phyloP scores from a whole-genome alignment of 2,797 vertebrate genomes.

The Catostomus latipinnis region DNA sequence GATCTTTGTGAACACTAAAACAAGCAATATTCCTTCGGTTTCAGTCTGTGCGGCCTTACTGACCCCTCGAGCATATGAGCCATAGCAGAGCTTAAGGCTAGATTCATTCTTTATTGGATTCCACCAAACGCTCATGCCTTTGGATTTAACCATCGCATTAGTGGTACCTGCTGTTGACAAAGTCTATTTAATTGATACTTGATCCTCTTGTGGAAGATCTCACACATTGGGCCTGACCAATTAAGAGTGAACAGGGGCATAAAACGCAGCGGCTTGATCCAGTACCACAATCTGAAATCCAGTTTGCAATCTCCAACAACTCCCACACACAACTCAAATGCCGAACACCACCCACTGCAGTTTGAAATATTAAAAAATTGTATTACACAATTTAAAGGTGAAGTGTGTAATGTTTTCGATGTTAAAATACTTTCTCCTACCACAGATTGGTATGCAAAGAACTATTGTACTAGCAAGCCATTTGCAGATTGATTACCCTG shows the following conservation, averaged over 20 bases:
- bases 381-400: not conserved
- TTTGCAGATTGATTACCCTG: too few relatives aligned
- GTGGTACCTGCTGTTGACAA: constrained; percentile 24
- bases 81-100: constrained; percentile 4
- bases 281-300: constrained; percentile 28
- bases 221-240: constrained; percentile 39
- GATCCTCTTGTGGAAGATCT: constrained; percentile 45
- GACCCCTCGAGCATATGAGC: not conserved
- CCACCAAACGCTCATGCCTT: constrained; percentile 41
- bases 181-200: constrained; percentile 55
- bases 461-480: too few relatives aligned
- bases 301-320: constrained; percentile 46
- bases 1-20: constrained; percentile 18
- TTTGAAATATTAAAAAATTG: constrained; percentile 23
- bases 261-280: constrained; percentile 28
- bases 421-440: too few relatives aligned
- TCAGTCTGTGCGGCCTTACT: not conserved
- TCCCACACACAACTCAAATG: constrained; percentile 46
- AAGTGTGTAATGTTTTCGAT: too few relatives aligned
- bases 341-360: constrained; percentile 48
- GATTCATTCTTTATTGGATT: constrained; percentile 23
- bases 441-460: too few relatives aligned
- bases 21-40: constrained; percentile 27
- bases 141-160: constrained; percentile 37
- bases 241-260: constrained; percentile 39